These are phyloP conservation scores for Arnoldichthys spilopterus DNA, from an alignment of 2,797 vertebrate species.

Conservation along the genomic window DNA sequence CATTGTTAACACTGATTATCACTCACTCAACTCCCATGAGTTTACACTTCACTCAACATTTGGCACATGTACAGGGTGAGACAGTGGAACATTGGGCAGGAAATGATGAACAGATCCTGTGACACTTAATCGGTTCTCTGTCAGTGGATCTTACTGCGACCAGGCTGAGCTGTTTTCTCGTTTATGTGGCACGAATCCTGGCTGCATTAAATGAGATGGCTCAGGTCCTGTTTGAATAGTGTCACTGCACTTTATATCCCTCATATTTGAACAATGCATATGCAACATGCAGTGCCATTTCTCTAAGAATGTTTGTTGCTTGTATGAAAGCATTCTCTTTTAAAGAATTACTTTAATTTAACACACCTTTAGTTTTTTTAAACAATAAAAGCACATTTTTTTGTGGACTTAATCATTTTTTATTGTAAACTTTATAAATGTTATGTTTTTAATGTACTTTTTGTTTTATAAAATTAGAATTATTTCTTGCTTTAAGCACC, in stretches of 20 bases:
- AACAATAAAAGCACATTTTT: neutral
- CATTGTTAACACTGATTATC: neutral
- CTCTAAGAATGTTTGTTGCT: neutral
- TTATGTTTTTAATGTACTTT: too few species aligned
- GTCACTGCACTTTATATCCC: neutral
- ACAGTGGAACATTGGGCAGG: neutral
- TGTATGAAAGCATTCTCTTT: neutral
- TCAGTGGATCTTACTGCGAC: neutral
- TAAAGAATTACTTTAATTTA: neutral
- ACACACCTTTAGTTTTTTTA: neutral
- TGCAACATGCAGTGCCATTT: neutral
- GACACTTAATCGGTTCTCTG: slow-evolving; percentile 12
- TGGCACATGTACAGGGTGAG: neutral
- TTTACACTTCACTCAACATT: neutral
- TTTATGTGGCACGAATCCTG: slow-evolving; percentile 25
- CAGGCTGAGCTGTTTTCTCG: slow-evolving; percentile 12
- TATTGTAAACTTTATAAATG: too few species aligned
- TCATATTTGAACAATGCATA: neutral
- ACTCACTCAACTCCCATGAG: neutral
- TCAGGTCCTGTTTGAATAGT: slow-evolving; percentile 8
- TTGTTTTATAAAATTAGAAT: too few species aligned
- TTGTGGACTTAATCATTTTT: too few species aligned
- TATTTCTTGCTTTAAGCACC: too few species aligned
- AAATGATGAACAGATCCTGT: slow-evolving; percentile 8
- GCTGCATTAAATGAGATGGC: neutral